phyloP scores from a whole-genome alignment of 2,888 invertebrate species.

The Leptarthrus brevirostris region DNA sequence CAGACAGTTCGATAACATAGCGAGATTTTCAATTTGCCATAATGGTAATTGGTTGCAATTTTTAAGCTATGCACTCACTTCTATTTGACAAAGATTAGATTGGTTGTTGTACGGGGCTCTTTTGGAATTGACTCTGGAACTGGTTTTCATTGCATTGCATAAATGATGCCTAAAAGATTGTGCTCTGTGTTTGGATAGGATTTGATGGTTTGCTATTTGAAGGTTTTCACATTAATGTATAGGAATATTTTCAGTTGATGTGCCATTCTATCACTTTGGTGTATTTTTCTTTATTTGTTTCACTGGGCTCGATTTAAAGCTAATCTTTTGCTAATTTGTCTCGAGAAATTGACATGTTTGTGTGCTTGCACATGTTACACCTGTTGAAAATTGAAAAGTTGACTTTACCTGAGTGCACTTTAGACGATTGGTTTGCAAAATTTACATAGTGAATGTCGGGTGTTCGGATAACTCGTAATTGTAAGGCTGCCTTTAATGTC shows the following conservation, averaged over 20 bases:
- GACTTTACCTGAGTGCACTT: not conserved
- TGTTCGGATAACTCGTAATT: not conserved
- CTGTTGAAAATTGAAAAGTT: constrained; percentile 3
- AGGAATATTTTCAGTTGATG: constrained; percentile 8
- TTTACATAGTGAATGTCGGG: constrained; percentile 30
- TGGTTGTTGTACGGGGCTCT: not conserved
- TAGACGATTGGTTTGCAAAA: not conserved
- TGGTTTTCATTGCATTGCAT: not conserved
- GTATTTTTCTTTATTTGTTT: not conserved
- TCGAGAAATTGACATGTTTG: constrained; percentile 23
- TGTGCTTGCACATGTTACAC: constrained; percentile 3
- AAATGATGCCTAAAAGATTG: not conserved
- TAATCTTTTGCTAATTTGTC: constrained; percentile 7
- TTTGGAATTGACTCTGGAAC: not conserved
- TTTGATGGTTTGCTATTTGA: constrained; percentile 11
- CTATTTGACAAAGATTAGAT: not conserved
- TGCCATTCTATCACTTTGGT: not conserved
- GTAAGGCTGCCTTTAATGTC: not conserved
- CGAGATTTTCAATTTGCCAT: constrained; percentile 41
- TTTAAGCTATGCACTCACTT: not conserved
- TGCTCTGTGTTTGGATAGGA: not conserved
- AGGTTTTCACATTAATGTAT: constrained; percentile 16
- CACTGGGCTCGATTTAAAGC: constrained; percentile 3
- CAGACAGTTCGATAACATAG: constrained; percentile 22
- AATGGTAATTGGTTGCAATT: constrained; percentile 31